phyloP scores from a whole-genome alignment of 2,113 vertebrate species.

The Crotalus tigris region DNA sequence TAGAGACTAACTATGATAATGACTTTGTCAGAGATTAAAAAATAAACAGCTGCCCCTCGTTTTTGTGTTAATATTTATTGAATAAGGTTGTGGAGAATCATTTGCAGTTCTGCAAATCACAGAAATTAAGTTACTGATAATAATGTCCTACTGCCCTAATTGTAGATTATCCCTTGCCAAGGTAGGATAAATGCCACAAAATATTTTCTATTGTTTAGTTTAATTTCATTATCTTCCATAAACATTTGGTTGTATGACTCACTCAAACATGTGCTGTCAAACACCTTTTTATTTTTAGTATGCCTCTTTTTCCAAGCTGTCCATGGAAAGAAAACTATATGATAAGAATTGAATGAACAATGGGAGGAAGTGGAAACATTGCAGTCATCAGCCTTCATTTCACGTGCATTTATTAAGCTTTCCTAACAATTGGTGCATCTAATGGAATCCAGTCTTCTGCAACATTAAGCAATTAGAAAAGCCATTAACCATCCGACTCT shows the following conservation, averaged over 20 bases:
- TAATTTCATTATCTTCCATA: not conserved
- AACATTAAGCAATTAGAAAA: not conserved
- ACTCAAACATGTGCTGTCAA: constrained; percentile 20
- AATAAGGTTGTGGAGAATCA: constrained; percentile 8
- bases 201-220: constrained; percentile 40
- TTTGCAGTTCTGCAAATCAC: not conserved
- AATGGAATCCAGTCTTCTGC: not conserved
- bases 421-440: not conserved
- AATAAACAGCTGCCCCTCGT: not conserved
- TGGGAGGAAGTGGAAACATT: not conserved
- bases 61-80: constrained; percentile 19
- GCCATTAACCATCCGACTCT: not conserved
- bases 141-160: constrained; percentile 24
- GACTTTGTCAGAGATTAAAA: not conserved
- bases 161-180: not conserved
- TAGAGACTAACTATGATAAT: not conserved
- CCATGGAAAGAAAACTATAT: not conserved
- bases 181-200: not conserved
- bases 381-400: not conserved
- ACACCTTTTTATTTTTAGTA: constrained; percentile 30
- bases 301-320: constrained; percentile 7
- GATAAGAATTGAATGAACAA: constrained; percentile 18
- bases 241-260: constrained; percentile 24
- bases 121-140: constrained; percentile 22
- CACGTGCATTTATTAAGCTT: not conserved